Conservation (phyloP, 2,113 vertebrate genomes). For the Camelus bactrianus region DNA sequence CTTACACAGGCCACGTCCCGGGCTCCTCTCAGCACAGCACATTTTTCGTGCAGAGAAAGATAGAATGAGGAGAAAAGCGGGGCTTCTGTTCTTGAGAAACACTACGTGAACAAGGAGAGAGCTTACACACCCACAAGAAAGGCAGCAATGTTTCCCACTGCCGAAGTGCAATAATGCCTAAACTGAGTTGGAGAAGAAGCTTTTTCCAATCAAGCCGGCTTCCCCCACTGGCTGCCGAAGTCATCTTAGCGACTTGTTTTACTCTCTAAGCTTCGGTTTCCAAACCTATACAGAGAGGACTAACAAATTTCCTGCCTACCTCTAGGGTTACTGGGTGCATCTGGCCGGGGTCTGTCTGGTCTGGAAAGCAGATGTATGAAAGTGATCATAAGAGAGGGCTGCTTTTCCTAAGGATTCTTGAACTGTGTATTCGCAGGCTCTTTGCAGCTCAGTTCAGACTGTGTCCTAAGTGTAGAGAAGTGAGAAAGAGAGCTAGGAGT, state of each 20-base stretch:
- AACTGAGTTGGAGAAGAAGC: not conserved
- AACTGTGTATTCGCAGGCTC: not conserved
- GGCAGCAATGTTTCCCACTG: not conserved
- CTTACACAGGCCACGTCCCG: not conserved
- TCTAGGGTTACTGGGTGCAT: not conserved
- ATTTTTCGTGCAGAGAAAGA: not conserved
- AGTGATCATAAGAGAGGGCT: not conserved
- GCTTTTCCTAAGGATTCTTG: conserved; percentile 9
- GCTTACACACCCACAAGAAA: not conserved
- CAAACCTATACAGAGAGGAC: not conserved
- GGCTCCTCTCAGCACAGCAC: not conserved
- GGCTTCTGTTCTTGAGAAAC: not conserved
- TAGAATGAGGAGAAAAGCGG: not conserved
- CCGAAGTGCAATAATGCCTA: conserved; percentile 14
- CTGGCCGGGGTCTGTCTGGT: not conserved
- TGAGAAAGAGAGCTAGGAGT: conserved; percentile 1
- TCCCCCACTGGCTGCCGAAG: conserved; percentile 21
- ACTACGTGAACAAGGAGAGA: not conserved
- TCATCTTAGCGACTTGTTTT: not conserved
- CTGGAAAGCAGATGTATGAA: conserved; percentile 24
- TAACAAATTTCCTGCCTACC: not conserved
- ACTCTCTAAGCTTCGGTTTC: conserved; percentile 3
- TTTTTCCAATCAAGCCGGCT: not conserved
- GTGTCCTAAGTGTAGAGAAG: not conserved
- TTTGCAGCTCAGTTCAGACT: not conserved